Evolutionary conservation across 2,888 invertebrate species (phyloP).

Genomic region (Arge pagana): DNA sequence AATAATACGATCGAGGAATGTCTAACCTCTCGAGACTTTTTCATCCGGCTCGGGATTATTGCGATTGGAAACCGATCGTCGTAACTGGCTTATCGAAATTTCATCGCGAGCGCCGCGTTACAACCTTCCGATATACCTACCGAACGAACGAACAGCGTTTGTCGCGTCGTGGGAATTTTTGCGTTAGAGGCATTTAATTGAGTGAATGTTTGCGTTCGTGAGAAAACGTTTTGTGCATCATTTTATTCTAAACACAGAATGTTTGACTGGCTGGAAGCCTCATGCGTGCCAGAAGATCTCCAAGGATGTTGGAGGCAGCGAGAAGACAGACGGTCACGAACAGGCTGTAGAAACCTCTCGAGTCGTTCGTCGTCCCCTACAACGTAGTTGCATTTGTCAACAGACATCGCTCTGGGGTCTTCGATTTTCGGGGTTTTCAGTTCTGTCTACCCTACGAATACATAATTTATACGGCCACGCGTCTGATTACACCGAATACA

Average conservation of each 20-base stretch:
- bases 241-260: slow-evolving; percentile 26
- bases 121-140: too few relatives aligned
- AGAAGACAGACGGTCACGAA: slow-evolving; percentile 14
- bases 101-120: too few relatives aligned
- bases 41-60: too few relatives aligned
- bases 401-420: slow-evolving; percentile 8
- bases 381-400: too few relatives aligned
- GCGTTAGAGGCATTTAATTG: slow-evolving; percentile 6
- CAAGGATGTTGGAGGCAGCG: slow-evolving; percentile 8
- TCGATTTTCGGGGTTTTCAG: background rate
- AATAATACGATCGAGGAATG: too few relatives aligned
- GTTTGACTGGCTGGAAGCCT: slow-evolving; percentile 7
- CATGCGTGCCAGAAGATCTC: slow-evolving; percentile 7
- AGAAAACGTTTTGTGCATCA: slow-evolving; percentile 18
- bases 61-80: too few relatives aligned
- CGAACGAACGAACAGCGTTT: too few relatives aligned
- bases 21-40: too few relatives aligned
- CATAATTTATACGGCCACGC: slow-evolving; percentile 32
- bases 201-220: slow-evolving; percentile 14
- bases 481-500: slow-evolving; percentile 31
- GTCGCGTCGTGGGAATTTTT: too few relatives aligned
- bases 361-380: slow-evolving; percentile 9
- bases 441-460: slow-evolving; percentile 14
- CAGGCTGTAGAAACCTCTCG: slow-evolving; percentile 10
- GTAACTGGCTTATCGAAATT: too few relatives aligned